Conservation (phyloP, 2,113 vertebrate genomes). For the Scartelaos histophorus region DNA sequence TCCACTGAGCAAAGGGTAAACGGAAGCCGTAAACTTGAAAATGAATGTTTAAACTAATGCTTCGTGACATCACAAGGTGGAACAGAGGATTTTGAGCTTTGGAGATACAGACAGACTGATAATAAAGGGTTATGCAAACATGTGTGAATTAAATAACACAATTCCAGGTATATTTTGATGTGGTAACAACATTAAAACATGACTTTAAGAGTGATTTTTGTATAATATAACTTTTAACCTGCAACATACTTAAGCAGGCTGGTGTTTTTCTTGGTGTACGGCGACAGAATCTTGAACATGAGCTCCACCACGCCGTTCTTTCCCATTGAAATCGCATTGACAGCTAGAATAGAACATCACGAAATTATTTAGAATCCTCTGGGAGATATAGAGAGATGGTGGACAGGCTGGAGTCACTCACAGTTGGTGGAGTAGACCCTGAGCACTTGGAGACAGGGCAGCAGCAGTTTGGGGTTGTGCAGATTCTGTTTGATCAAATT, state of each 20-base stretch:
- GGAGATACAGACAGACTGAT: too few relatives aligned
- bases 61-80: too few relatives aligned
- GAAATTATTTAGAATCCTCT: background rate
- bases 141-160: too few relatives aligned
- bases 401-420: constrained; percentile 73
- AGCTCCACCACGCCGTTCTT: constrained; percentile 92
- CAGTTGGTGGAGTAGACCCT: constrained; percentile 90
- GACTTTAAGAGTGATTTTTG: too few relatives aligned
- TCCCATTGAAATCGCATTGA: constrained; percentile 93
- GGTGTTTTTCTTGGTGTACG: constrained; percentile 93
- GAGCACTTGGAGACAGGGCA: constrained; percentile 95
- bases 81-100: too few relatives aligned
- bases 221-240: too few relatives aligned
- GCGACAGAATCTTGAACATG: constrained; percentile 90
- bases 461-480: constrained; percentile 85
- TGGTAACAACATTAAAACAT: too few relatives aligned
- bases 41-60: too few relatives aligned
- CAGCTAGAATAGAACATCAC: constrained; percentile 75
- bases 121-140: too few relatives aligned
- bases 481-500: constrained; percentile 92
- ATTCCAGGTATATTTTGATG: too few relatives aligned
- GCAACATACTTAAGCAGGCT: constrained; percentile 89
- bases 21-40: too few relatives aligned
- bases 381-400: background rate
- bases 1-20: too few relatives aligned